A percentile compares a stretch with the other conserved stretches of the same genome.
Evolutionary conservation across 2,797 vertebrate species (phyloP).

Genomic region (Galaxias olidus): DNA sequence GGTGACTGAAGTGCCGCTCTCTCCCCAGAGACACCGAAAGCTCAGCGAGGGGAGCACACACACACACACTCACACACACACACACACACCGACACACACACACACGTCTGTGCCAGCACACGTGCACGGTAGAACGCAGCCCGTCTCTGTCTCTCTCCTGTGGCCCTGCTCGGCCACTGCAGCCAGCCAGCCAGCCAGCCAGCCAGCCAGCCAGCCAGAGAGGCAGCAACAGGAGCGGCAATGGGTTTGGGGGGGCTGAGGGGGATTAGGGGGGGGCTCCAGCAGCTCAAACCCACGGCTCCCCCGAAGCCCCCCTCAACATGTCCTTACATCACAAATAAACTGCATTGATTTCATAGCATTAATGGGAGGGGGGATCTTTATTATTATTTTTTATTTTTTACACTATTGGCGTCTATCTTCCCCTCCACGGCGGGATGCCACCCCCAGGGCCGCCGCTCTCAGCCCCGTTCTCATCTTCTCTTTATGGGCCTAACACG

Average conservation of each 20-base stretch:
- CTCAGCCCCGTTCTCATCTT: conserved; percentile 52
- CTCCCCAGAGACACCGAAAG: conserved; percentile 56
- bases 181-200: too few species aligned
- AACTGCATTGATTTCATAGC: conserved; percentile 62
- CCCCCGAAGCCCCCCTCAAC: conserved; percentile 1
- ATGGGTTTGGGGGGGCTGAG: too few species aligned
- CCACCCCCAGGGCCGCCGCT: conserved; percentile 41
- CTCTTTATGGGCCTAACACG: conserved; percentile 35
- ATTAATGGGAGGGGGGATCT: conserved; percentile 57
- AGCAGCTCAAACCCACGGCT: too few species aligned
- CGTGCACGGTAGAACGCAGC: too few species aligned
- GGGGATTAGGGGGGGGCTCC: too few species aligned
- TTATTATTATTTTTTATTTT: too few species aligned
- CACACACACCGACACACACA: conserved; percentile 15
- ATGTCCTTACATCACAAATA: conserved; percentile 58
- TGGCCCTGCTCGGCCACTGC: neutral
- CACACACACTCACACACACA: conserved; percentile 12
- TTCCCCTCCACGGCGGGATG: conserved; percentile 32
- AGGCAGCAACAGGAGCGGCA: too few species aligned
- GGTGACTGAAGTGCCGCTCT: conserved; percentile 64
- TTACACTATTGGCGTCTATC: conserved; percentile 51
- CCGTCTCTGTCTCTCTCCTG: neutral
- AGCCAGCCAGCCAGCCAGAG: too few species aligned
- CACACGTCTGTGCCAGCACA: neutral
- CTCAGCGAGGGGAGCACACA: conserved; percentile 23